These are phyloP conservation scores for Oxygymnocypris stewartii DNA, from an alignment of 2,113 vertebrate genomes.

Conservation along the genomic window DNA sequence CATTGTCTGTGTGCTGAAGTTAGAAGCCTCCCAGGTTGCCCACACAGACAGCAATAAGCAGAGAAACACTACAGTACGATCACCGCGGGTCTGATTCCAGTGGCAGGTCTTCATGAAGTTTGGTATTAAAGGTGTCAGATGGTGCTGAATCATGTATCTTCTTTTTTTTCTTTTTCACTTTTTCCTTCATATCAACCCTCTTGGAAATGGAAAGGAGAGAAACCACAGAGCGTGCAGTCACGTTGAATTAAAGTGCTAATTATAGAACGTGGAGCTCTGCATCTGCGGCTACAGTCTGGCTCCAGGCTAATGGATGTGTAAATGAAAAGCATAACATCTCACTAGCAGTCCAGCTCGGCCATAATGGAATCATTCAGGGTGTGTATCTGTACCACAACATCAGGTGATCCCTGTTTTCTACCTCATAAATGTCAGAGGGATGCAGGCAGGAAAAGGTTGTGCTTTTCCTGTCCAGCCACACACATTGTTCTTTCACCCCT, in stretches of 20 bases:
- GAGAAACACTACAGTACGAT: not conserved
- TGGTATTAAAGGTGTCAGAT: constrained; percentile 25
- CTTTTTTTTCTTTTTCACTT: not conserved
- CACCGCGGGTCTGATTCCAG: not conserved
- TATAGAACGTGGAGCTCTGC: not conserved
- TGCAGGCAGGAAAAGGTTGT: not conserved
- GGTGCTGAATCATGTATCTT: constrained; percentile 1
- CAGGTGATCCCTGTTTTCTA: constrained; percentile 9
- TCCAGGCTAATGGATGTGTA: constrained; percentile 30
- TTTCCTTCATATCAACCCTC: not conserved
- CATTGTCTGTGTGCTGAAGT: not conserved
- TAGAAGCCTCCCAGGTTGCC: not conserved
- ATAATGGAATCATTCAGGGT: constrained; percentile 25
- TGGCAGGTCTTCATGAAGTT: not conserved
- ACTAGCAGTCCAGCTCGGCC: not conserved
- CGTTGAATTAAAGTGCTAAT: constrained; percentile 37
- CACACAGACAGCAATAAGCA: not conserved
- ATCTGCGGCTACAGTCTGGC: constrained; percentile 25
- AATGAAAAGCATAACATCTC: constrained; percentile 30
- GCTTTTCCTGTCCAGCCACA: not conserved
- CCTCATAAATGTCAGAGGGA: constrained; percentile 5
- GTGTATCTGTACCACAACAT: not conserved
- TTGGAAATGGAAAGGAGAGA: constrained; percentile 30
- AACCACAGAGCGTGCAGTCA: constrained; percentile 10
- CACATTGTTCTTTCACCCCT: constrained; percentile 14